Evolutionary conservation across 2,888 invertebrate species (phyloP).

Genomic region (Palloptera scutellata): DNA sequence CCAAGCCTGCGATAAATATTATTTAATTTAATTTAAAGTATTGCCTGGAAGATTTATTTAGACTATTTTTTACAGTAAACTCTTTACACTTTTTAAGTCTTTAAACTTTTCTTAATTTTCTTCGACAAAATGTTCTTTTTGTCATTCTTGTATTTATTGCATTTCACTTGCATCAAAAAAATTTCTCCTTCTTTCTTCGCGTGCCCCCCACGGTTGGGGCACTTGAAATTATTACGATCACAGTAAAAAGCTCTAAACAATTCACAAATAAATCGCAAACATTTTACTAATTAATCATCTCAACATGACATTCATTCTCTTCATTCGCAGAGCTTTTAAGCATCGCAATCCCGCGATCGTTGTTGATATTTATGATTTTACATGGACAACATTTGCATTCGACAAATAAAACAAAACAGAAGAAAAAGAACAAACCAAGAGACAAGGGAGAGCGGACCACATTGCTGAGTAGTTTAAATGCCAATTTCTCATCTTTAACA

Average conservation of each 20-base stretch:
- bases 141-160: constrained; percentile 5
- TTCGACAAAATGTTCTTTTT: too few relatives aligned
- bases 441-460: not conserved
- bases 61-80: too few relatives aligned
- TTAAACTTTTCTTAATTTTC: too few relatives aligned
- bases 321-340: not conserved
- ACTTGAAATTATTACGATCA: too few relatives aligned
- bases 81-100: too few relatives aligned
- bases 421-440: constrained; percentile 12
- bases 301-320: constrained; percentile 40
- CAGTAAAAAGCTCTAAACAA: constrained; percentile 17
- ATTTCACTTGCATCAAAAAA: constrained; percentile 13
- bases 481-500: constrained; percentile 13
- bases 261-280: constrained; percentile 45
- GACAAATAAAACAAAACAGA: constrained; percentile 10
- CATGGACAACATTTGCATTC: constrained; percentile 33
- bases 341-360: not conserved
- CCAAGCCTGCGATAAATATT: constrained; percentile 8
- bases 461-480: constrained; percentile 20
- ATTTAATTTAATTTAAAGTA: too few relatives aligned
- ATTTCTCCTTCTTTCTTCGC: not conserved
- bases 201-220: too few relatives aligned
- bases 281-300: constrained; percentile 45
- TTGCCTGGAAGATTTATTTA: too few relatives aligned
- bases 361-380: constrained; percentile 24